These are phyloP conservation scores for Melanargia galathea DNA, from an alignment of 2,888 invertebrate genomes.

Conservation along the genomic window DNA sequence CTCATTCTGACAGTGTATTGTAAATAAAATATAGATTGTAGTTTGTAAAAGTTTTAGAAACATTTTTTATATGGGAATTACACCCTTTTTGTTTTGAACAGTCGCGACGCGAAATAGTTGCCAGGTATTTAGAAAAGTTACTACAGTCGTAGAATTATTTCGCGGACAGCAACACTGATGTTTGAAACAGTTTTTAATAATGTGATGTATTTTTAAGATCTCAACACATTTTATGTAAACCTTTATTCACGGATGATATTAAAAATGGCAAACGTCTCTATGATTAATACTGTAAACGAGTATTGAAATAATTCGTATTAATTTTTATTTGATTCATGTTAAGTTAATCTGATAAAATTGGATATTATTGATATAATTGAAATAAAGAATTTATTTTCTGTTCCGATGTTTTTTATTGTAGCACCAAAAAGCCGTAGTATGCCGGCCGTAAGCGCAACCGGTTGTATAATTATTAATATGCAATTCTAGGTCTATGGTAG, in stretches of 20 bases:
- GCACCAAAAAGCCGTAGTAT: not conserved
- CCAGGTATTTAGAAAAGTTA: conserved; percentile 34
- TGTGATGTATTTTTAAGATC: conserved; percentile 78
- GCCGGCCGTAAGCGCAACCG: too few species aligned
- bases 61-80: conserved; percentile 63
- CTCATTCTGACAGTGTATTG: conserved; percentile 77
- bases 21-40: conserved; percentile 61
- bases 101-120: conserved; percentile 38
- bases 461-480: too few species aligned
- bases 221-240: conserved; percentile 56
- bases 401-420: conserved; percentile 61
- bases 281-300: conserved; percentile 31
- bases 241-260: conserved; percentile 20
- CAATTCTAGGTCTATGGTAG: too few species aligned
- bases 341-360: conserved; percentile 77
- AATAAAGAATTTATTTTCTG: conserved; percentile 80
- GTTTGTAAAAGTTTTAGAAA: conserved; percentile 55
- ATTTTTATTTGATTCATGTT: conserved; percentile 52
- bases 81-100: conserved; percentile 45
- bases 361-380: conserved; percentile 75
- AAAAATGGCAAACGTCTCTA: conserved; percentile 34
- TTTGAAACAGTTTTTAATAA: conserved; percentile 56
- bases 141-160: conserved; percentile 5
- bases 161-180: conserved; percentile 48
- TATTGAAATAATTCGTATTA: conserved; percentile 49